Evolutionary conservation across 2,888 invertebrate genomes (phyloP).

Genomic region (Noctuana brunneofusca): DNA sequence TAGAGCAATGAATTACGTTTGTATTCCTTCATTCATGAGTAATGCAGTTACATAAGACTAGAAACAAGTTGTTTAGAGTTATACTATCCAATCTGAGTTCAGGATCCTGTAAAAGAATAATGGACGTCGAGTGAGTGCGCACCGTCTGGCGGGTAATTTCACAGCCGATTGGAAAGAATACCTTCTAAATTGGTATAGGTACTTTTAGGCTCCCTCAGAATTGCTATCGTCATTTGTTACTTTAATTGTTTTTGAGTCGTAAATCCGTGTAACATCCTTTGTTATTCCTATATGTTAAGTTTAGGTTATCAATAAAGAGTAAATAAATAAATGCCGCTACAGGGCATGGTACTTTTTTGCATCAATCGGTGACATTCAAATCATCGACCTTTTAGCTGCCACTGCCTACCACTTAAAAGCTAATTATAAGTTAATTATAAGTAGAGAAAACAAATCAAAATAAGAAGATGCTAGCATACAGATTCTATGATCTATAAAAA

Average conservation of each 20-base stretch:
- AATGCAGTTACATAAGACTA: background rate
- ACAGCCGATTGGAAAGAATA: conserved; percentile 56
- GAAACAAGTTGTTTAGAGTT: conserved; percentile 20
- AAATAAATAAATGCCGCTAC: too few relatives aligned
- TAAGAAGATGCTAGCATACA: too few relatives aligned
- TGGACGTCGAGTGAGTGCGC: conserved; percentile 51
- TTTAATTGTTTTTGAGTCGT: background rate
- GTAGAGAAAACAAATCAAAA: too few relatives aligned
- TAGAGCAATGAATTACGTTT: background rate
- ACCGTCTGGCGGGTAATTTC: conserved; percentile 52
- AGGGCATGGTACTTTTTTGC: too few relatives aligned
- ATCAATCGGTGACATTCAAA: too few relatives aligned
- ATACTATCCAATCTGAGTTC: conserved; percentile 48
- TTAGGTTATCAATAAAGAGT: too few relatives aligned
- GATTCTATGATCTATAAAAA: too few relatives aligned
- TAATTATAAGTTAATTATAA: too few relatives aligned
- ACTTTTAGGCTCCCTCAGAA: conserved; percentile 8
- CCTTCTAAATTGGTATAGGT: conserved; percentile 39
- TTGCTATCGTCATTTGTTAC: conserved; percentile 7
- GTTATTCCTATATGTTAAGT: too few relatives aligned
- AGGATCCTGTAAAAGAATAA: conserved; percentile 63
- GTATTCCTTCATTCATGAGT: background rate
- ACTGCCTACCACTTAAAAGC: too few relatives aligned
- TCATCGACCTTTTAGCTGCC: too few relatives aligned
- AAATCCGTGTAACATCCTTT: too few relatives aligned